A percentile compares a stretch with the other conserved stretches of the same genome.
Evolutionary conservation across 1,140 invertebrate genomes (phyloP).

Genomic region (Littorina saxatilis): DNA sequence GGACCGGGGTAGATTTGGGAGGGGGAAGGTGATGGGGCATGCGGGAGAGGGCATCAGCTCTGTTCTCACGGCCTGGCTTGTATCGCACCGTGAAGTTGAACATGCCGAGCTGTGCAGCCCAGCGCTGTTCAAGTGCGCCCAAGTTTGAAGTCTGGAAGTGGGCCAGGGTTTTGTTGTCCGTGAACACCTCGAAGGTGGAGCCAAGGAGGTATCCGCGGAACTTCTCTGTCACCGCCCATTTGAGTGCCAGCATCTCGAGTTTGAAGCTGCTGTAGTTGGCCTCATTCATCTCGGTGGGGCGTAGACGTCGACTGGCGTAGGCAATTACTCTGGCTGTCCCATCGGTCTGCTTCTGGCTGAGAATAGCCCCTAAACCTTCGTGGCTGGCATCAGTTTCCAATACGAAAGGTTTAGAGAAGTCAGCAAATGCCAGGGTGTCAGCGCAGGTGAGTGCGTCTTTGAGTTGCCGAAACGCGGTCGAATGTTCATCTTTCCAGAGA

Average conservation of each 20-base stretch:
- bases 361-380: slow-evolving; percentile 58
- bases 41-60: too few species aligned
- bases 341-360: slow-evolving; percentile 58
- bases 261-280: slow-evolving; percentile 33
- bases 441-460: slow-evolving; percentile 37
- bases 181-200: not conserved
- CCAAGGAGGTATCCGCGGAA: slow-evolving; percentile 50
- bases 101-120: too few species aligned
- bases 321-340: slow-evolving; percentile 7
- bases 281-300: slow-evolving; percentile 26
- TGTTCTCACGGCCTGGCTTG: too few species aligned
- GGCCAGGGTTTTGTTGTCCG: not conserved
- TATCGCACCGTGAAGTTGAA: too few species aligned
- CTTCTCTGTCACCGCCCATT: slow-evolving; percentile 25
- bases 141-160: not conserved
- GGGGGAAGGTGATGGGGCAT: too few species aligned
- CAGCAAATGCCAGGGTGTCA: slow-evolving; percentile 46
- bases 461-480: slow-evolving; percentile 45
- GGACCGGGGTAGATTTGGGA: too few species aligned
- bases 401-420: slow-evolving; percentile 53
- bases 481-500: slow-evolving; percentile 35
- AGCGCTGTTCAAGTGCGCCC: too few species aligned
- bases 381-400: slow-evolving; percentile 60
- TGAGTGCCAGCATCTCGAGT: slow-evolving; percentile 22
- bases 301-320: slow-evolving; percentile 7